These are phyloP conservation scores for Drosophila equinoxialis DNA, from an alignment of 1,140 invertebrate genomes.

Conservation along the genomic window DNA sequence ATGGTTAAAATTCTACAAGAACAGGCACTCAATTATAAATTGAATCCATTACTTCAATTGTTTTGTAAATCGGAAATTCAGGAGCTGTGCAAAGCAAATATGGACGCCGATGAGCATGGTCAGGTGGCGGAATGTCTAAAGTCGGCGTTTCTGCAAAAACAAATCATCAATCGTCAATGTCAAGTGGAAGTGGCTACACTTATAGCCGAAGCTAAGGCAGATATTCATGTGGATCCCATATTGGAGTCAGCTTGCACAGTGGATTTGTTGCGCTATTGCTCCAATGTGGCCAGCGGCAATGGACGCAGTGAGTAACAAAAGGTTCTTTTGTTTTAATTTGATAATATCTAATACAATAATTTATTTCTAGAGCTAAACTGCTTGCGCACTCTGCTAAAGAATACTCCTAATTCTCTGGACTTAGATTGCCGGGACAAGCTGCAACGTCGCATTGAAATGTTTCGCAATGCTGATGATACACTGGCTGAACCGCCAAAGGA, in stretches of 20 bases:
- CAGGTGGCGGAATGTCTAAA: slow-evolving; percentile 94
- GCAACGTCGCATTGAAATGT: slow-evolving; percentile 93
- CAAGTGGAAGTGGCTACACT: slow-evolving; percentile 91
- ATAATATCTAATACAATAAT: neutral
- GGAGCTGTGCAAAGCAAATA: slow-evolving; percentile 85
- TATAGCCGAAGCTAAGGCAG: slow-evolving; percentile 91
- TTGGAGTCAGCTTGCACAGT: slow-evolving; percentile 90
- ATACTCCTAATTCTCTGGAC: slow-evolving; percentile 87
- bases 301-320: slow-evolving; percentile 89
- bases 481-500: slow-evolving; percentile 85
- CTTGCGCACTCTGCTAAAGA: slow-evolving; percentile 88
- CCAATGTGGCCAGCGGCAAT: slow-evolving; percentile 91
- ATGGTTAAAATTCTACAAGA: slow-evolving; percentile 92
- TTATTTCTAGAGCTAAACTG: slow-evolving; percentile 91
- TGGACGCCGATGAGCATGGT: slow-evolving; percentile 85
- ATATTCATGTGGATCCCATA: slow-evolving; percentile 92
- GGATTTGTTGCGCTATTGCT: slow-evolving; percentile 93
- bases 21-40: slow-evolving; percentile 92
- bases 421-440: slow-evolving; percentile 91
- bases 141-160: slow-evolving; percentile 88
- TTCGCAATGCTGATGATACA: slow-evolving; percentile 91
- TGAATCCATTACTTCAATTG: slow-evolving; percentile 92
- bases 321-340: neutral
- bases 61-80: slow-evolving; percentile 89
- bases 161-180: slow-evolving; percentile 90